phyloP scores from a whole-genome alignment of 2,113 vertebrate genomes.

The Caranx ignobilis region DNA sequence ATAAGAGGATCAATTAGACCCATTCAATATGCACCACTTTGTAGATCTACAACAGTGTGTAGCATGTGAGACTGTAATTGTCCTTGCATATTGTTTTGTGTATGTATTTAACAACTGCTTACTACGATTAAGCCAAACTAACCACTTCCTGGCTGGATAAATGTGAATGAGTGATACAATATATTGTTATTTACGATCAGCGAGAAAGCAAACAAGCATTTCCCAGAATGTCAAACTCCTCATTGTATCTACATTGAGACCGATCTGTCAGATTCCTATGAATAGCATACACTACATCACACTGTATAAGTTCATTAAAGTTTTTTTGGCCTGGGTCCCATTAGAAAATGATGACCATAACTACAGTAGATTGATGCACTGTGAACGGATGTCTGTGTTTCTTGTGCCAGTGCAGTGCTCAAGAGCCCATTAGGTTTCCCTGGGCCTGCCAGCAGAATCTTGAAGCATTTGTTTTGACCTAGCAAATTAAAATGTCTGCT shows the following conservation, averaged over 20 bases:
- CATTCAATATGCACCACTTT: neutral
- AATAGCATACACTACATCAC: slow-evolving; percentile 12
- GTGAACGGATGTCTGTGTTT: slow-evolving; percentile 28
- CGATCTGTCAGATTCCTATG: slow-evolving; percentile 2
- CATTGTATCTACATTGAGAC: neutral
- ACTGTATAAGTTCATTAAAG: slow-evolving; percentile 54
- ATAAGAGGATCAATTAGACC: neutral
- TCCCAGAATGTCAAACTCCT: neutral
- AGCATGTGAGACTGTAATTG: too few species aligned
- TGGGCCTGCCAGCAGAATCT: slow-evolving; percentile 60
- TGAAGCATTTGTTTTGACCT: slow-evolving; percentile 76
- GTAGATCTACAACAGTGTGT: too few species aligned
- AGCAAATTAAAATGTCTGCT: slow-evolving; percentile 79
- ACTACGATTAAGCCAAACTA: too few species aligned
- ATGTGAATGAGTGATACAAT: neutral
- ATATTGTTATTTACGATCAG: neutral
- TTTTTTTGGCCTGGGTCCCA: slow-evolving; percentile 35
- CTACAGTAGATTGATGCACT: slow-evolving; percentile 51
- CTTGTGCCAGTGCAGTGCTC: slow-evolving; percentile 50
- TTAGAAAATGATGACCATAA: slow-evolving; percentile 56
- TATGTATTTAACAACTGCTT: too few species aligned
- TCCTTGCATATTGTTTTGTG: too few species aligned
- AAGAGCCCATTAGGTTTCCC: slow-evolving; percentile 68
- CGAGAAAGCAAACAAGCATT: neutral
- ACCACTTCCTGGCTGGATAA: neutral